phyloP scores from a whole-genome alignment of 2,888 invertebrate genomes.

The Acrobasis suavella region DNA sequence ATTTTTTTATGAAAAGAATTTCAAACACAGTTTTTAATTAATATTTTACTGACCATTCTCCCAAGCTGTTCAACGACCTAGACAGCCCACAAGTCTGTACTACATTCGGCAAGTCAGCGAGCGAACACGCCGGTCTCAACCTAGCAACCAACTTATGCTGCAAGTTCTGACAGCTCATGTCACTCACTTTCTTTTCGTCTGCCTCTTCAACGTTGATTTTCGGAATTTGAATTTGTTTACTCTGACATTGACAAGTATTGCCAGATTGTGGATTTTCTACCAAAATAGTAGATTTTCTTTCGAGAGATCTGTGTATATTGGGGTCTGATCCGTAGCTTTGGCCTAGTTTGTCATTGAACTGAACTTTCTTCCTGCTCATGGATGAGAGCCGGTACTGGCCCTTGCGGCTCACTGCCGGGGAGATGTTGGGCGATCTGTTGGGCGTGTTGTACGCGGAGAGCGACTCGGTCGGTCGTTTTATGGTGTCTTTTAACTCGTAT shows the following conservation, averaged over 20 bases:
- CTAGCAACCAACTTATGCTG: constrained; percentile 64
- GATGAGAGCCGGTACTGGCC: constrained; percentile 69
- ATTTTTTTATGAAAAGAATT: too few relatives aligned
- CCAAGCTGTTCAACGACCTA: constrained; percentile 58
- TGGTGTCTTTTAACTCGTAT: constrained; percentile 64
- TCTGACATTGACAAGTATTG: constrained; percentile 46
- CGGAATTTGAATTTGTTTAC: constrained; percentile 36
- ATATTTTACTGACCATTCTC: constrained; percentile 40
- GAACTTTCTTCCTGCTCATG: constrained; percentile 62
- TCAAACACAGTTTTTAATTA: too few relatives aligned
- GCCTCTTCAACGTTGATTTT: constrained; percentile 46
- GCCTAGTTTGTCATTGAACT: constrained; percentile 55
- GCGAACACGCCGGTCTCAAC: constrained; percentile 62
- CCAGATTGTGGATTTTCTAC: constrained; percentile 40
- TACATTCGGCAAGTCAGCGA: constrained; percentile 60
- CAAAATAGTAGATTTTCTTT: constrained; percentile 34
- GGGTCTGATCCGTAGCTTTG: constrained; percentile 65
- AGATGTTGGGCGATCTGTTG: constrained; percentile 56
- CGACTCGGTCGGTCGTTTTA: constrained; percentile 47
- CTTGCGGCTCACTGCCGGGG: constrained; percentile 55
- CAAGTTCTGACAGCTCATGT: constrained; percentile 41
- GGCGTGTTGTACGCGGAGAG: constrained; percentile 61
- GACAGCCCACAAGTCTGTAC: constrained; percentile 48
- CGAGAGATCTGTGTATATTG: constrained; percentile 55
- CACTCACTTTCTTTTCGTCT: constrained; percentile 27